Percentiles rank a stretch among this genome's conserved stretches.
phyloP scores from a whole-genome alignment of 1,140 invertebrate species.

The Archivesica marissinica region DNA sequence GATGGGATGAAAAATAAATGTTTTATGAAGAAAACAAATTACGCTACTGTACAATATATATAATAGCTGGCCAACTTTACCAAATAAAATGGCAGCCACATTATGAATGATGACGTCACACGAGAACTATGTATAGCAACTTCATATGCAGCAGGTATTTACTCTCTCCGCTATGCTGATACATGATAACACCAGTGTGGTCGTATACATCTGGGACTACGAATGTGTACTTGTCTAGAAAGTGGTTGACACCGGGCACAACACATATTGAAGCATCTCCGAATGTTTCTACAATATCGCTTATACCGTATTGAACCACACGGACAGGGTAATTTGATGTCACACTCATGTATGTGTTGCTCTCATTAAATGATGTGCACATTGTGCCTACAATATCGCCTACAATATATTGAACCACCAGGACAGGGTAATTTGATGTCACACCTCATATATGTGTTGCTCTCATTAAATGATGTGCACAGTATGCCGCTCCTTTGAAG shows the following conservation, averaged over 20 bases:
- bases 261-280: constrained; percentile 20
- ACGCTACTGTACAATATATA: no score
- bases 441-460: background rate
- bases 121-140: no score
- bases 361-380: background rate
- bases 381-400: background rate
- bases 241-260: background rate
- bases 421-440: background rate
- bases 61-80: no score
- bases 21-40: no score
- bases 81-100: no score
- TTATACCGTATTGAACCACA: constrained; percentile 15
- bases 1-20: no score
- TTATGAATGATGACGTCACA: no score
- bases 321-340: background rate
- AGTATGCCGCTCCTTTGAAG: no score
- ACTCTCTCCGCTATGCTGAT: no score
- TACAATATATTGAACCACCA: constrained; percentile 8
- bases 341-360: background rate
- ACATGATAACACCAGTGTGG: background rate
- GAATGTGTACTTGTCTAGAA: background rate
- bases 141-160: no score
- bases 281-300: background rate
- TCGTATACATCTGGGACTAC: background rate
- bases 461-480: background rate